Base-by-base conservation (phyloP, 2,113 vertebrate species). In the Tupaia chinensis region DNA sequence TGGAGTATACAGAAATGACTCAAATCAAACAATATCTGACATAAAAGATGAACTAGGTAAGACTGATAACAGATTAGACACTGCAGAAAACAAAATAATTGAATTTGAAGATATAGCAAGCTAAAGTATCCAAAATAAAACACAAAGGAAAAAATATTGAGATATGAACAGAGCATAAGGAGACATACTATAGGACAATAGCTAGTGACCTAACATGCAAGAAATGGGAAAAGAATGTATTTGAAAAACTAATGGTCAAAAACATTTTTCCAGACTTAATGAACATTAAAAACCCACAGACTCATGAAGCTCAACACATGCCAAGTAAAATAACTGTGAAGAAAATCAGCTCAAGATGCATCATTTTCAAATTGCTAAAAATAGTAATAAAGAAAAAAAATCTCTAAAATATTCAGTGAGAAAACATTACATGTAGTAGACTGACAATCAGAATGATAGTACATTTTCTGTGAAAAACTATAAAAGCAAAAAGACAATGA, bases 91-190 rank as follows among this genome's bases (percentile, higher is more conserved):
- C 63, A 44, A 80, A 4, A 58, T 58, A 12, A 63, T 23, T 22
- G 77, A 95, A 78, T 14, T 72, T 25, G 3, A 78, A 63, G 5
- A 89, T 9, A 93, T 20, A 87, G 65, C 16, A 68, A 56, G 7
- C 70, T n/a, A 92, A 96, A 85, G 93, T 74, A 77, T 14, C 56
- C 11, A 25, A 93, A 73, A 88, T 78, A 72, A 90, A 95, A 70
- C 25, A 61, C 9, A 83, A 7, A 73, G 32, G 58, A 73, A 60
- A 94, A 95, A 92, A 84, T 25, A 53, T 11, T 20, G 32, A 73
- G 34, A 44, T 74, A 86, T 58, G 32, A 72, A 56, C 3, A 95
- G n/a, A 70, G 2, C 14, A 16, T 61, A 89, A 60, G 29, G 60
- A 44, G 32, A 92, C 11, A 44, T 44, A 44, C 9, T 61, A 1